Evolutionary conservation across 2,888 invertebrate species (phyloP).

Genomic region (Eupithecia subfuscata): DNA sequence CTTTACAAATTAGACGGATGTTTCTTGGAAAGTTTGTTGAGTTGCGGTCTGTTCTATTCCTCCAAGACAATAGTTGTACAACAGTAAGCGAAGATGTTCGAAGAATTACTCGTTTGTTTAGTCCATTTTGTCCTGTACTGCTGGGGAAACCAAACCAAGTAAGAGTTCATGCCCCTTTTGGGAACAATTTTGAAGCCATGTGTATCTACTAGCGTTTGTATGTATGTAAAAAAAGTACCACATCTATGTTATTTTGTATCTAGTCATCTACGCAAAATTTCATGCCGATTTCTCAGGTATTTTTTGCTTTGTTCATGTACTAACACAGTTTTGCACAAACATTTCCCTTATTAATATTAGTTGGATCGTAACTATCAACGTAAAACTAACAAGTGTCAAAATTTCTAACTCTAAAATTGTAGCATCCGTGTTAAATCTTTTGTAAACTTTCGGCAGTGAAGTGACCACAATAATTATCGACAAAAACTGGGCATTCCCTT

Average conservation of each 20-base stretch:
- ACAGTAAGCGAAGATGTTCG: constrained; percentile 11
- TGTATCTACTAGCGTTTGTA: not conserved
- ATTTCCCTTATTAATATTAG: too few species aligned
- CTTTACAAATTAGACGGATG: constrained; percentile 67
- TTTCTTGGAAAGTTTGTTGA: constrained; percentile 54
- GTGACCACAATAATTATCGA: not conserved
- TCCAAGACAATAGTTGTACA: constrained; percentile 35
- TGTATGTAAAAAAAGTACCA: not conserved
- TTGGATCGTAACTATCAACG: not conserved
- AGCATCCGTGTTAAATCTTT: not conserved
- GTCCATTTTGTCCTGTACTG: not conserved
- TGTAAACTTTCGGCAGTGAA: not conserved
- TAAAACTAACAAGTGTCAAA: not conserved
- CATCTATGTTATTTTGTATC: not conserved
- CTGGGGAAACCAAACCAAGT: not conserved
- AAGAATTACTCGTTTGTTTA: constrained; percentile 1
- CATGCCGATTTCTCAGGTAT: not conserved
- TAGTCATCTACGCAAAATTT: not conserved
- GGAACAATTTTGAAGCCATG: not conserved
- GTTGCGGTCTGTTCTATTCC: constrained; percentile 46
- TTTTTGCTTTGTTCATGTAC: not conserved
- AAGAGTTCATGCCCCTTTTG: not conserved
- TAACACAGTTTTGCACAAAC: not conserved
- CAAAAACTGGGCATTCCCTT: constrained; percentile 2
- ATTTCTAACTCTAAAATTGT: not conserved